Evolutionary conservation across 1,140 invertebrate genomes (phyloP).

Genomic region (Bombus waltoni): DNA sequence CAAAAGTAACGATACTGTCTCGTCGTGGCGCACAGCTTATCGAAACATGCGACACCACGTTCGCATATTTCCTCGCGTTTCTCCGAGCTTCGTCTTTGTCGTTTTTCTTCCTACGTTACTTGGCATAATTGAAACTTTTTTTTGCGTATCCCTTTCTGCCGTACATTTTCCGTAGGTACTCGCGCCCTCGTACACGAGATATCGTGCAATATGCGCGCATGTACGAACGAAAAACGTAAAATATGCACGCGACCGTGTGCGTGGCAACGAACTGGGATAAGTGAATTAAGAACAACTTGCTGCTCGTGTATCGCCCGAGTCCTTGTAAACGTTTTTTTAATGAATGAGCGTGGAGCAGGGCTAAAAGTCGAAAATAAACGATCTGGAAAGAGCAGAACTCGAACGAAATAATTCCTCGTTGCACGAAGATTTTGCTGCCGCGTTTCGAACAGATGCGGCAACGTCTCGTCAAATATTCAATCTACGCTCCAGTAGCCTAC

Average conservation of each 20-base stretch:
- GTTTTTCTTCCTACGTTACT: not conserved
- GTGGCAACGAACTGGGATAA: constrained; percentile 52
- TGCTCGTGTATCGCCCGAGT: constrained; percentile 29
- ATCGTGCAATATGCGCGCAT: not conserved
- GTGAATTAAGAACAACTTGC: constrained; percentile 68
- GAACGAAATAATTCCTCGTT: not conserved
- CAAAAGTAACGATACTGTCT: not conserved
- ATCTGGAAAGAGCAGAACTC: constrained; percentile 9
- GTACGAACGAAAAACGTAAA: constrained; percentile 14
- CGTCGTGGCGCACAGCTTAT: not conserved
- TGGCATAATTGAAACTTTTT: constrained; percentile 53
- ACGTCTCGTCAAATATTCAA: not conserved
- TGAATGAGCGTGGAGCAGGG: constrained; percentile 60
- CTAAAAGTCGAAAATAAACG: constrained; percentile 57
- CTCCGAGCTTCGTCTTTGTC: not conserved
- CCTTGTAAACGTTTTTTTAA: constrained; percentile 64
- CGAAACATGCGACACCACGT: not conserved
- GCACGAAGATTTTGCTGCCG: not conserved
- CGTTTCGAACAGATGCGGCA: not conserved
- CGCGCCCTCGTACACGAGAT: not conserved
- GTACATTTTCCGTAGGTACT: constrained; percentile 5
- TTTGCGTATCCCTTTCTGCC: not conserved
- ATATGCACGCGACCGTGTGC: constrained; percentile 42
- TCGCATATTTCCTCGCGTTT: constrained; percentile 4
- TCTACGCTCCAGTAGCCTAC: not conserved